Conservation (phyloP, 2,113 vertebrate species). For the Anthoscopus minutus region DNA sequence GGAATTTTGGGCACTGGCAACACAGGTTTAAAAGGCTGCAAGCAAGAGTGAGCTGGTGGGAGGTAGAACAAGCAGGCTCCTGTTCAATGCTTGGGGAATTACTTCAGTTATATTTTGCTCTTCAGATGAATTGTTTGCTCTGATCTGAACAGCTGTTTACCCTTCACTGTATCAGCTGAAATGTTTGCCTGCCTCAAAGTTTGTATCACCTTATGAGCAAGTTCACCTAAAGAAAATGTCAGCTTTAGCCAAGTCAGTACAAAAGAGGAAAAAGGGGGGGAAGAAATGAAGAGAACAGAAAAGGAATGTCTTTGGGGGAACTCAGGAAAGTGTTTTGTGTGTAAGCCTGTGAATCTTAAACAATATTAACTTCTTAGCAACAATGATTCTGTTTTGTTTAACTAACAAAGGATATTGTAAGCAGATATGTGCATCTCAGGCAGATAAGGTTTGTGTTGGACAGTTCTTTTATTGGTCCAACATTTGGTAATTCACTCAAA, state of each 20-base stretch:
- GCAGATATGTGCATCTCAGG: constrained; percentile 13
- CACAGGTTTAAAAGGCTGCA: neutral
- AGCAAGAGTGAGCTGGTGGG: neutral
- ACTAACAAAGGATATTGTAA: constrained; percentile 54
- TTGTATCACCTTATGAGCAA: neutral
- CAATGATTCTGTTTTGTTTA: constrained; percentile 58
- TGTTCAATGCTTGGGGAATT: neutral
- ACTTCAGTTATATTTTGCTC: neutral
- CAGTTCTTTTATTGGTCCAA: constrained; percentile 19
- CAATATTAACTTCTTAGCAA: constrained; percentile 61
- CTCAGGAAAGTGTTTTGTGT: neutral
- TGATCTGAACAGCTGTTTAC: neutral
- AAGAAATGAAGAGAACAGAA: neutral
- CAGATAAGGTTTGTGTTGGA: constrained; percentile 48
- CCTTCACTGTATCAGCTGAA: neutral
- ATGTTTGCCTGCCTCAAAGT: neutral
- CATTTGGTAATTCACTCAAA: constrained; percentile 25
- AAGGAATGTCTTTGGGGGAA: neutral
- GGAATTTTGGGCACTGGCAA: neutral
- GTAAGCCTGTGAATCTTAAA: constrained; percentile 48
- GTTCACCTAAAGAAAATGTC: neutral
- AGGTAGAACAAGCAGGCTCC: neutral
- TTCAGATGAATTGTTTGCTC: neutral
- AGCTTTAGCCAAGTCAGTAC: neutral
- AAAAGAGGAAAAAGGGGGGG: neutral